A percentile compares a stretch with the other conserved stretches of the same genome.
Evolutionary conservation across 2,797 vertebrate species (phyloP).

Genomic region (Novumbra hubbsi): DNA sequence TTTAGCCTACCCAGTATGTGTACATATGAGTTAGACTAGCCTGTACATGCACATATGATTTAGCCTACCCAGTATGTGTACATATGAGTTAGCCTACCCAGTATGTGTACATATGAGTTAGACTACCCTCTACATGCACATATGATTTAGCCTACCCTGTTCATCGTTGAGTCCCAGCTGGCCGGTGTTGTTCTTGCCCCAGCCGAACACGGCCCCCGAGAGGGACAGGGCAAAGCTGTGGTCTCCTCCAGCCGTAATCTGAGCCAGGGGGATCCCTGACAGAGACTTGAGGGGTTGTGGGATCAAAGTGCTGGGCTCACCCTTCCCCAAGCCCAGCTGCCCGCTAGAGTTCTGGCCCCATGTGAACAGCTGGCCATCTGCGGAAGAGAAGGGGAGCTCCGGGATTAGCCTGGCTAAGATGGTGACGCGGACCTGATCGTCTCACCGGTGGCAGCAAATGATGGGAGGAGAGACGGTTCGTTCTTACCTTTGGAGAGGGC

Average conservation of each 20-base stretch:
- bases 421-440: neutral
- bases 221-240: conserved; percentile 88
- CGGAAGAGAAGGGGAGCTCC: conserved; percentile 9
- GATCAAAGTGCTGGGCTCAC: conserved; percentile 73
- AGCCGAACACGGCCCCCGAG: conserved; percentile 87
- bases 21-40: too few relatives aligned
- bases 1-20: too few relatives aligned
- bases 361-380: conserved; percentile 85
- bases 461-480: neutral
- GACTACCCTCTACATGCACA: neutral
- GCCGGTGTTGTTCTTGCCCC: conserved; percentile 87
- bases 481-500: conserved; percentile 91
- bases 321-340: conserved; percentile 84
- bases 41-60: too few relatives aligned
- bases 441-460: neutral
- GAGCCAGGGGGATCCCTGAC: conserved; percentile 84
- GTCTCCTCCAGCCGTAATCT: conserved; percentile 85
- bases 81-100: too few relatives aligned
- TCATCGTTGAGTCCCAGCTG: conserved; percentile 89
- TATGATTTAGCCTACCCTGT: conserved; percentile 69
- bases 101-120: too few relatives aligned
- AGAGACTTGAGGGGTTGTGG: conserved; percentile 84
- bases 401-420: neutral
- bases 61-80: too few relatives aligned
- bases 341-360: conserved; percentile 87